phyloP scores from a whole-genome alignment of 2,888 invertebrate genomes.

The Cheilosia scutellata region DNA sequence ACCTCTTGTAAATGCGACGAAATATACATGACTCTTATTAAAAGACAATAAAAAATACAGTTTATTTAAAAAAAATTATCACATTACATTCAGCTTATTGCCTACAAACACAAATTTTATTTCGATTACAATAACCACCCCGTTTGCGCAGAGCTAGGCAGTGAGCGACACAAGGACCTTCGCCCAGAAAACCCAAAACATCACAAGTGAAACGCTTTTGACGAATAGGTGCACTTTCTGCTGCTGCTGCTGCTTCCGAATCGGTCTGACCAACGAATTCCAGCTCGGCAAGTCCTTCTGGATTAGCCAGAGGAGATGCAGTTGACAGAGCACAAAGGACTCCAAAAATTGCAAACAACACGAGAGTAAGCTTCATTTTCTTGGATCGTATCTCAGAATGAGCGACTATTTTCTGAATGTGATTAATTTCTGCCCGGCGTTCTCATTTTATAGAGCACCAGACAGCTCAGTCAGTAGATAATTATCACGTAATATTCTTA shows the following conservation, averaged over 20 bases:
- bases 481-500: not conserved
- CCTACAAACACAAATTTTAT: constrained; percentile 83
- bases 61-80: not conserved
- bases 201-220: constrained; percentile 84
- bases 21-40: too few species aligned
- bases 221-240: constrained; percentile 2
- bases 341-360: constrained; percentile 49
- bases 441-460: not conserved
- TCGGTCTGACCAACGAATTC: constrained; percentile 47
- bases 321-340: constrained; percentile 46
- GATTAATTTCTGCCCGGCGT: not conserved
- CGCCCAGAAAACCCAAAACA: constrained; percentile 79
- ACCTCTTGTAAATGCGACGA: too few species aligned
- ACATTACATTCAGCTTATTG: constrained; percentile 35
- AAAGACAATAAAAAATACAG: not conserved
- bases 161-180: constrained; percentile 83
- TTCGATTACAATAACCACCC: constrained; percentile 83
- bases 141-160: constrained; percentile 80
- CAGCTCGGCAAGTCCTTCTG: constrained; percentile 5
- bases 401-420: not conserved
- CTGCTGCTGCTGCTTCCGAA: not conserved
- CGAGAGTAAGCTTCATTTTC: constrained; percentile 28
- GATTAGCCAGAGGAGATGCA: constrained; percentile 24
- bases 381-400: not conserved
- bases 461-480: too few species aligned